phyloP scores from a whole-genome alignment of 1,140 invertebrate species.

The Palaemon carinicauda region DNA sequence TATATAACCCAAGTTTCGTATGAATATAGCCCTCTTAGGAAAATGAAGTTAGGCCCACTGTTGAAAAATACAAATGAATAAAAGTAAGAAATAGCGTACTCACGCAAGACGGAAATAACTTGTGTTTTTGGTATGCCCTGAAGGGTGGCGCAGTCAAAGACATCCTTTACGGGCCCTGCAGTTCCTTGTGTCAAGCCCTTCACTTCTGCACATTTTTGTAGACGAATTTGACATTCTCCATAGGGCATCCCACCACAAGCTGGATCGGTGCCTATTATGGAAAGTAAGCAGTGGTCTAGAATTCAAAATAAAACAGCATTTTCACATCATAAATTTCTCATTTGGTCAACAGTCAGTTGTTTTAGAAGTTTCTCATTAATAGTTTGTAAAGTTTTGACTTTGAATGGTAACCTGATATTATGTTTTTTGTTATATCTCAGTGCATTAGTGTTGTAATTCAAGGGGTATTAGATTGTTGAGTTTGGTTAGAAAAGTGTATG shows the following conservation, averaged over 20 bases:
- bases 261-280: background rate
- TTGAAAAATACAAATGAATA: no score
- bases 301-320: no score
- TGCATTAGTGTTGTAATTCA: no score
- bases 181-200: constrained; percentile 26
- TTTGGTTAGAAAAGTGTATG: no score
- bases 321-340: no score
- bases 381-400: no score
- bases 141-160: constrained; percentile 46
- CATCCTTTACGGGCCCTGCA: constrained; percentile 33
- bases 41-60: background rate
- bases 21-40: background rate
- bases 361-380: background rate
- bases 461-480: no score
- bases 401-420: no score
- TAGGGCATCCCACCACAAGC: constrained; percentile 35
- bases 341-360: background rate
- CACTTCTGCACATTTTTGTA: constrained; percentile 26
- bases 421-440: no score
- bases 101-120: constrained; percentile 38
- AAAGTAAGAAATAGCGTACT: no score
- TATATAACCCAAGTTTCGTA: no score
- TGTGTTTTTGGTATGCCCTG: constrained; percentile 47
- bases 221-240: constrained; percentile 21
- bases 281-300: no score